phyloP scores from a whole-genome alignment of 2,888 invertebrate species.

The Halictus ligatus region DNA sequence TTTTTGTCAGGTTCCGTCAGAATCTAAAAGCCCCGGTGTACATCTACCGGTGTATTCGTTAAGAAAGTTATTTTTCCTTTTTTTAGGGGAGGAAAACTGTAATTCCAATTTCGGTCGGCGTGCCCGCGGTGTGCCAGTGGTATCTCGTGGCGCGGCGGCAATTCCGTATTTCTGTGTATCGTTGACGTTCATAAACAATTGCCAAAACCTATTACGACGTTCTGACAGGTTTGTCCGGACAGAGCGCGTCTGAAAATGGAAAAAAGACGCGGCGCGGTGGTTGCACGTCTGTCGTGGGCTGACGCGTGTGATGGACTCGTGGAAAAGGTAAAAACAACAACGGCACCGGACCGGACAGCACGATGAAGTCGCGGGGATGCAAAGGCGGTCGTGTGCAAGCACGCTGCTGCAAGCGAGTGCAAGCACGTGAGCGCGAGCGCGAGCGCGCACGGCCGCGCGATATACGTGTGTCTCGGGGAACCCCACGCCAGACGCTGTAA shows the following conservation, averaged over 20 bases:
- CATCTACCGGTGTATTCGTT: background rate
- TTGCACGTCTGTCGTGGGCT: conserved; percentile 9
- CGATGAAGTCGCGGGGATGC: conserved; percentile 37
- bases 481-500: conserved; percentile 76
- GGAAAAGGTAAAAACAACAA: conserved; percentile 43
- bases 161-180: background rate
- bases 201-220: background rate
- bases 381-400: conserved; percentile 2
- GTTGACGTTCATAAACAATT: conserved; percentile 5
- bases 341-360: conserved; percentile 32
- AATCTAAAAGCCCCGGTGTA: background rate
- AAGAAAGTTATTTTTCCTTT: background rate
- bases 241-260: conserved; percentile 21
- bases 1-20: too few species aligned
- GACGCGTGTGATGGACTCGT: conserved; percentile 27
- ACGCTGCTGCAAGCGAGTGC: background rate
- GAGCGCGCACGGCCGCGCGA: background rate
- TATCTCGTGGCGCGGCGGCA: background rate
- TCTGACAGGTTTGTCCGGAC: background rate
- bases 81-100: background rate
- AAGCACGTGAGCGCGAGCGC: conserved; percentile 6
- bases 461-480: conserved; percentile 37
- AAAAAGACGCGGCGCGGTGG: conserved; percentile 19
- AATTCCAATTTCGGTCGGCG: background rate
- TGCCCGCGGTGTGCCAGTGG: background rate